Evolutionary conservation across 2,888 invertebrate genomes (phyloP).

Genomic region (Noctua pronuba): DNA sequence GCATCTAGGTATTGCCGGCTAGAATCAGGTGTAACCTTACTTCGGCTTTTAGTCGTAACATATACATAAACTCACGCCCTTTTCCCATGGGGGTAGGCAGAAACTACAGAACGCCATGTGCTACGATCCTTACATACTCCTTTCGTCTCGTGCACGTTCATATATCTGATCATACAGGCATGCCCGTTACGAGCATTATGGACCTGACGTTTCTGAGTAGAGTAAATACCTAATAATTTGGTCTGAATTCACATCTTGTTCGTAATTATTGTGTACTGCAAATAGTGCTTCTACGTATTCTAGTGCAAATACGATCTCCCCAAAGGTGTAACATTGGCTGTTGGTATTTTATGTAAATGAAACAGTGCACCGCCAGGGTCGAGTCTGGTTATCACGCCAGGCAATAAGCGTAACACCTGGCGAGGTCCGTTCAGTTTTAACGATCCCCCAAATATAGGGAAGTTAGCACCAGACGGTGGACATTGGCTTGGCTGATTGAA

Average conservation of each 20-base stretch:
- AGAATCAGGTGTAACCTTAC: too few relatives aligned
- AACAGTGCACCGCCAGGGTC: conserved; percentile 26
- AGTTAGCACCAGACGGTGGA: conserved; percentile 48
- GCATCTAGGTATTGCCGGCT: too few relatives aligned
- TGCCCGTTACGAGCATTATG: background rate
- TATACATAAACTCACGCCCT: background rate
- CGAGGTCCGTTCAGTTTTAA: conserved; percentile 49
- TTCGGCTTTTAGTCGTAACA: too few relatives aligned
- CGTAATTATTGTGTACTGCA: conserved; percentile 2
- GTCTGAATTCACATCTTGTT: conserved; percentile 5
- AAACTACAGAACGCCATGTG: background rate
- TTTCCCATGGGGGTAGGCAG: background rate
- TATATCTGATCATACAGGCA: background rate
- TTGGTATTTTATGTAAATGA: conserved; percentile 45
- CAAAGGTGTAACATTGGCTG: conserved; percentile 31
- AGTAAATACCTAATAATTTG: conserved; percentile 17
- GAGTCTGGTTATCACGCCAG: conserved; percentile 40
- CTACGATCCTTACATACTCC: background rate
- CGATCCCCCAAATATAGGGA: conserved; percentile 47
- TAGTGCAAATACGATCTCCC: conserved; percentile 17
- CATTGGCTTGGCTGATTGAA: conserved; percentile 53
- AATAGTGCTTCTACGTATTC: conserved; percentile 38
- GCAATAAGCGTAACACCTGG: conserved; percentile 60
- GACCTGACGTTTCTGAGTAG: background rate
- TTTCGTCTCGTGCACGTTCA: background rate